A percentile compares a stretch with the other conserved stretches of the same genome.
These are phyloP conservation scores for Antheraea mylitta DNA, from an alignment of 1,140 invertebrate species.

Conservation along the genomic window DNA sequence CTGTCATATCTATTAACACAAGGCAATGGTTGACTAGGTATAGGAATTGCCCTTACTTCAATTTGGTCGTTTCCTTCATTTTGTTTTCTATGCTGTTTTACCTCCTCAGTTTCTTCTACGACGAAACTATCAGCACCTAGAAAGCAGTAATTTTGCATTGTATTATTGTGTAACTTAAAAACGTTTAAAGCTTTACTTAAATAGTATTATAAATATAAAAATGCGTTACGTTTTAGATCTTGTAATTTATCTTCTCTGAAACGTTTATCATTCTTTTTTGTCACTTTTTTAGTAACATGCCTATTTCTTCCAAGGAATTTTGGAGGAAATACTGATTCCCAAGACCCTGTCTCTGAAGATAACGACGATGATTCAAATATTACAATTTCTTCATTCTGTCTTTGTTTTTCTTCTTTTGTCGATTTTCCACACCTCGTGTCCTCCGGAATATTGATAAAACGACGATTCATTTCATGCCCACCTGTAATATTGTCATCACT, in stretches of 20 bases:
- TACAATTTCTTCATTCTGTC: constrained; percentile 84
- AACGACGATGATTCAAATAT: constrained; percentile 80
- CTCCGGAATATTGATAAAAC: constrained; percentile 23
- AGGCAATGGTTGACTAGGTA: constrained; percentile 48
- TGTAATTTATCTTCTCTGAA: constrained; percentile 8
- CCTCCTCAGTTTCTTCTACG: constrained; percentile 77
- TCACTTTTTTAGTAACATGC: constrained; percentile 49
- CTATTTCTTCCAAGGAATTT: constrained; percentile 53
- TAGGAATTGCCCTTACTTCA: constrained; percentile 27
- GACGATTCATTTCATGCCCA: constrained; percentile 30
- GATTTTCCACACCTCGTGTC: constrained; percentile 44
- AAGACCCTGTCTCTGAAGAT: constrained; percentile 81
- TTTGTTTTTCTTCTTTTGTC: constrained; percentile 84
- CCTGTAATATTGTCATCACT: constrained; percentile 29
- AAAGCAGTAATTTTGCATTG: constrained; percentile 79
- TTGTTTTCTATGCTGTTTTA: background rate
- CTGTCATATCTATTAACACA: constrained; percentile 43
- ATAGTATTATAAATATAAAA: background rate
- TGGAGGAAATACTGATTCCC: constrained; percentile 80
- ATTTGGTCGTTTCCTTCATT: constrained; percentile 25
- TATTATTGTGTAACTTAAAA: constrained; percentile 36
- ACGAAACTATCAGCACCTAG: constrained; percentile 86
- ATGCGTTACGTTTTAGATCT: constrained; percentile 9
- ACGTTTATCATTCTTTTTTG: constrained; percentile 42
- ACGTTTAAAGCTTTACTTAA: background rate